phyloP scores from a whole-genome alignment of 2,113 vertebrate genomes.

The Spea bombifrons region DNA sequence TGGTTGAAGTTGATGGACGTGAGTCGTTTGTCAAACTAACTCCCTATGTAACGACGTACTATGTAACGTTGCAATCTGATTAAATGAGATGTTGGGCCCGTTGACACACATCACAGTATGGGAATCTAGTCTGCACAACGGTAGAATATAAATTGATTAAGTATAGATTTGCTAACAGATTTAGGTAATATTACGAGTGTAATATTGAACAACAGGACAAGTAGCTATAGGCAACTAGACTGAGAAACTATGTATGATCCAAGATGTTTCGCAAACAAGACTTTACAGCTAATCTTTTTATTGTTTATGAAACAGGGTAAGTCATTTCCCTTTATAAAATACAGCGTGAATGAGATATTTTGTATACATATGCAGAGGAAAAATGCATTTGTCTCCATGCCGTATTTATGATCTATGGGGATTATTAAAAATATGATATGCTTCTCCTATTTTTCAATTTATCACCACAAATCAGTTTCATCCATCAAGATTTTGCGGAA shows the following conservation, averaged over 20 bases:
- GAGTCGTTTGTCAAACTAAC: too few species aligned
- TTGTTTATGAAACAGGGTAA: background rate
- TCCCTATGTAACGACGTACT: too few species aligned
- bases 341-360: background rate
- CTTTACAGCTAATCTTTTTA: background rate
- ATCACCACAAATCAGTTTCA: conserved; percentile 22
- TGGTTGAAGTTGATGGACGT: too few species aligned
- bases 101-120: too few species aligned
- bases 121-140: too few species aligned
- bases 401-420: conserved; percentile 19
- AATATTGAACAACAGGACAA: too few species aligned
- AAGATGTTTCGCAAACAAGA: background rate
- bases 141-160: too few species aligned
- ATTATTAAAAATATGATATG: conserved; percentile 22
- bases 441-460: conserved; percentile 3
- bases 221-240: background rate
- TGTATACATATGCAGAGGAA: background rate
- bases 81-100: too few species aligned
- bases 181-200: too few species aligned
- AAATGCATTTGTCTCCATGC: conserved; percentile 22
- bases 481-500: conserved; percentile 18
- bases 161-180: too few species aligned
- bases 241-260: background rate
- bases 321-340: conserved; percentile 2
- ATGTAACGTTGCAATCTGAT: too few species aligned